phyloP scores from a whole-genome alignment of 2,888 invertebrate genomes.

The Icerya purchasi region DNA sequence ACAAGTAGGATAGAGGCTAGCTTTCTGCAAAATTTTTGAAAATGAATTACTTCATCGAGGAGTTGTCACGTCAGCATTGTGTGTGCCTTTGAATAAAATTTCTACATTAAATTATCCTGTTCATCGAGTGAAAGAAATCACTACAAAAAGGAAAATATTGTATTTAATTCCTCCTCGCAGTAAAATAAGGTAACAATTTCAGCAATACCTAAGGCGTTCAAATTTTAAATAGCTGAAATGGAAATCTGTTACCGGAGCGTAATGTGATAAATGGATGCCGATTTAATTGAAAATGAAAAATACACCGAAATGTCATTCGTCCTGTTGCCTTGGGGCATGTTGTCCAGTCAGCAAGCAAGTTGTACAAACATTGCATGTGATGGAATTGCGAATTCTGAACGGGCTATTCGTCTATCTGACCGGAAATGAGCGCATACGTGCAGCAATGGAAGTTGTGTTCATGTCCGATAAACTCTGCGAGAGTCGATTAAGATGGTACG shows the following conservation, averaged over 20 bases:
- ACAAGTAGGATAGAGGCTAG: too few species aligned
- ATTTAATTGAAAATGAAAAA: background rate
- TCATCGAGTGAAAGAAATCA: too few species aligned
- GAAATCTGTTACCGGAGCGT: background rate
- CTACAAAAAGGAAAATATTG: too few species aligned
- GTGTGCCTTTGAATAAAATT: too few species aligned
- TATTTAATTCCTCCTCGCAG: too few species aligned
- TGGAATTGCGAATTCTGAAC: background rate
- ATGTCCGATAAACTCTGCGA: background rate
- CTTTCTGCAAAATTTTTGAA: too few species aligned
- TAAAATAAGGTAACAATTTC: too few species aligned
- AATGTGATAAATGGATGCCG: background rate
- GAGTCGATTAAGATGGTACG: background rate
- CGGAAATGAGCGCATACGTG: background rate
- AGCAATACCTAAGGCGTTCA: too few species aligned
- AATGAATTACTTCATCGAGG: too few species aligned
- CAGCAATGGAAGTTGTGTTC: background rate
- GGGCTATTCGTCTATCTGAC: background rate
- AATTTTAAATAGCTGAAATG: background rate
- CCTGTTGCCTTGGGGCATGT: background rate
- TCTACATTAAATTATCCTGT: too few species aligned
- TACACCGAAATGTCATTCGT: background rate
- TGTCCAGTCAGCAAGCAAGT: background rate
- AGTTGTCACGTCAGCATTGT: too few species aligned
- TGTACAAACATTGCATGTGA: background rate